A percentile compares a stretch with the other conserved stretches of the same genome.
These are phyloP conservation scores for Physella acuta DNA, from an alignment of 1,140 invertebrate species.

Conservation along the genomic window DNA sequence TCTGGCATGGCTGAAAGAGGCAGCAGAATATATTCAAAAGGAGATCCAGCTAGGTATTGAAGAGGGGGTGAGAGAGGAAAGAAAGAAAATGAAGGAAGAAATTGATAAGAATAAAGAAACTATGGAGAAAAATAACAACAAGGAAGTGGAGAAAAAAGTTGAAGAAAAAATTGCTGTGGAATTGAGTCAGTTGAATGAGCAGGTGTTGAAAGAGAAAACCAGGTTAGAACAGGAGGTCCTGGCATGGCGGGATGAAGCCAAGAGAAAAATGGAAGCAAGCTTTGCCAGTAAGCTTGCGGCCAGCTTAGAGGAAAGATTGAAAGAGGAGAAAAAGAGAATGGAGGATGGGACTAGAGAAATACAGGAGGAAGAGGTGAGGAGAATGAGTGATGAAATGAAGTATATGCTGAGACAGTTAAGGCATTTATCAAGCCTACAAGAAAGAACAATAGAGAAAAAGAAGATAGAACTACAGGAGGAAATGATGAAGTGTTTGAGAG, in stretches of 20 bases:
- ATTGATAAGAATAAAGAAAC: too few relatives aligned
- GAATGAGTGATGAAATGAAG: too few relatives aligned
- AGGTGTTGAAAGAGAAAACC: constrained; percentile 2
- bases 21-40: not conserved
- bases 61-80: constrained; percentile 10
- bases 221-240: not conserved
- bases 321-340: constrained; percentile 5
- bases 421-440: not conserved
- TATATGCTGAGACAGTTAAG: too few relatives aligned
- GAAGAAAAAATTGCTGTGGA: not conserved
- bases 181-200: not conserved
- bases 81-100: not conserved
- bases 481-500: constrained; percentile 4
- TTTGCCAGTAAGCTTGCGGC: not conserved
- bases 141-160: not conserved
- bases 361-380: constrained; percentile 12
- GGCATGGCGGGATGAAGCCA: not conserved
- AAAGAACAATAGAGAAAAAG: not conserved
- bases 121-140: not conserved
- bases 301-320: not conserved
- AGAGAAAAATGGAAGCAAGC: not conserved
- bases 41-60: not conserved
- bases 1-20: constrained; percentile 1
- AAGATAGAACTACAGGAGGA: not conserved
- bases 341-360: constrained; percentile 5